Conservation (phyloP, 2,888 invertebrate species). For the Dichetophora obliterata region DNA sequence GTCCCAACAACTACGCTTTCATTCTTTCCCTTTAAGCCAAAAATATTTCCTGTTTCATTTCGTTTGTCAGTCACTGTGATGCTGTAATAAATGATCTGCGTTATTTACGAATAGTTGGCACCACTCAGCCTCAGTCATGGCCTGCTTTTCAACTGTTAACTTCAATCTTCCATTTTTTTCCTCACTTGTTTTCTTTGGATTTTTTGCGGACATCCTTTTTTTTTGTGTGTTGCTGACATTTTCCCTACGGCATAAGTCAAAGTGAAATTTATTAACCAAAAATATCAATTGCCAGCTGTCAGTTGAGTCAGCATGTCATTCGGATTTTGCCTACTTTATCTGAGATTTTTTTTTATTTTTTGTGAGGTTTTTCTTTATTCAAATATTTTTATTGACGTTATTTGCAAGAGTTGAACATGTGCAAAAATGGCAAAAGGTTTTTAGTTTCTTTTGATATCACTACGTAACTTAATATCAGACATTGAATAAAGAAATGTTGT, state of each 20-base stretch:
- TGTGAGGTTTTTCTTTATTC: background rate
- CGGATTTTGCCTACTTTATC: background rate
- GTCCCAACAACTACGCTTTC: background rate
- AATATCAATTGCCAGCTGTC: conserved; percentile 23
- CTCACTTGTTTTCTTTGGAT: background rate
- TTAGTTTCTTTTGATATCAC: too few relatives aligned
- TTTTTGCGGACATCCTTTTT: background rate
- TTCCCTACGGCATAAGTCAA: conserved; percentile 6
- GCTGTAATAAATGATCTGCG: background rate
- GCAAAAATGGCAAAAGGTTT: too few relatives aligned
- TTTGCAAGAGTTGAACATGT: too few relatives aligned
- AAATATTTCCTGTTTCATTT: background rate
- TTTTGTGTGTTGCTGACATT: background rate
- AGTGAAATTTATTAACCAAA: conserved; percentile 29
- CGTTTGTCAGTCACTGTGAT: background rate
- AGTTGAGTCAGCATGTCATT: conserved; percentile 22
- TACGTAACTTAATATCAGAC: too few relatives aligned
- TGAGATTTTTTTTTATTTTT: background rate
- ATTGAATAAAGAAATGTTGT: too few relatives aligned
- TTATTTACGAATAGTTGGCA: background rate
- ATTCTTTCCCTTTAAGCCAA: background rate
- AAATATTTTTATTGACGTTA: too few relatives aligned
- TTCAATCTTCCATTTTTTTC: background rate
- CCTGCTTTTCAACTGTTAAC: background rate
- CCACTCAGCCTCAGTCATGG: background rate